Base-by-base conservation (phyloP, 2,888 invertebrate genomes). In the Sabatieria punctata region DNA sequence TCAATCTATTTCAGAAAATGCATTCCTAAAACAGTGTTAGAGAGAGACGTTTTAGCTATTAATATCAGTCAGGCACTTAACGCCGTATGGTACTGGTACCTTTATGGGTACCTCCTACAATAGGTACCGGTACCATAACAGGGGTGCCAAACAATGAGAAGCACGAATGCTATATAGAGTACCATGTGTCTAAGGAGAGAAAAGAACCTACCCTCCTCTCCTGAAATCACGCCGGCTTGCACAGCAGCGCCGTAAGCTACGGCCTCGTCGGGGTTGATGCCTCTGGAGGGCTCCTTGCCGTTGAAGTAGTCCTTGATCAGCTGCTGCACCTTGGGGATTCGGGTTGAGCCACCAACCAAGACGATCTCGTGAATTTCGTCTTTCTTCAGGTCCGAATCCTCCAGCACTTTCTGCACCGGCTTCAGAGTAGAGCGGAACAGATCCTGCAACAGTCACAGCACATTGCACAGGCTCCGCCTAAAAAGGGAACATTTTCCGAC, bases 311-410 rank as follows among this genome's bases (percentile, higher is more conserved):
- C 71, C 49, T 63, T 65, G 52, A 63, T 52, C 30, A 74, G 62
- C 55, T 71, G 69, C 53, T 74, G 95, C 25, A 97, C 82, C 70
- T 95, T 97, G 47, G 97, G 97, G 61, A 97, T 99, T 74, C 97
- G 82, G n/a, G 97, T 97, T 8, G 93, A 93, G 54, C 97, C 97
- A 63, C 97, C 97, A 44, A 97, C 97, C 44, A 99, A 74, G 2
- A 99, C 95, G 61, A 99, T 93, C 71, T 99, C 97, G 68, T 95
- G 85, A 35, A 99, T 84, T 61, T 97, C 93, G 61, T 85, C 85
- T 69, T 91, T 93, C 74, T 85, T 85, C 80, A 97, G 83, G 67
- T 93, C 93, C n/a, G 91, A 86, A 71, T 99, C 97, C 68, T 93
- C 91, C 63, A 99, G 71, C 13, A 95, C 86, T 68, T 86, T 86